A percentile compares a stretch with the other conserved stretches of the same genome.
These are phyloP conservation scores for Meloe dianella DNA, from an alignment of 2,888 invertebrate species.

Conservation along the genomic window DNA sequence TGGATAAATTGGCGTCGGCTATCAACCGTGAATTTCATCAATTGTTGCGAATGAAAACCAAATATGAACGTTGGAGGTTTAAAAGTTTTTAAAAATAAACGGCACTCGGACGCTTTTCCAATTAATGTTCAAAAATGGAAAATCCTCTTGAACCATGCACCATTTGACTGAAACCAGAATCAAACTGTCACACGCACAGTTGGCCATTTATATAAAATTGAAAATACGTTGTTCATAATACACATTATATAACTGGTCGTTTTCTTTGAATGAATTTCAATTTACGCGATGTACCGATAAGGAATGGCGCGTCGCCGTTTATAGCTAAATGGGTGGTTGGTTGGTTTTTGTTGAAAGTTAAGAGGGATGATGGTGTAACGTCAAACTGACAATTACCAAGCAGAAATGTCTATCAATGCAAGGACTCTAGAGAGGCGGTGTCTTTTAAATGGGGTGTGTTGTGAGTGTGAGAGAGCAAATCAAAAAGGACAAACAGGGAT, in stretches of 20 bases:
- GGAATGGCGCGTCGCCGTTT: constrained; percentile 36
- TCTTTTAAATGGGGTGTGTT: constrained; percentile 15
- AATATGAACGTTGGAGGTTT: not conserved
- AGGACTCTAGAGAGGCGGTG: constrained; percentile 7
- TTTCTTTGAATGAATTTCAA: constrained; percentile 53
- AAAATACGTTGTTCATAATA: constrained; percentile 17
- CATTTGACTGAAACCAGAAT: constrained; percentile 55
- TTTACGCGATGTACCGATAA: constrained; percentile 55
- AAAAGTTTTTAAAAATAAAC: constrained; percentile 43
- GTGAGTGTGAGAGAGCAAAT: not conserved
- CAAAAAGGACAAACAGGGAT: constrained; percentile 35
- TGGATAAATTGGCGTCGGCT: not conserved
- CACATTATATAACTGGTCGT: constrained; percentile 35
- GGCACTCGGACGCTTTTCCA: constrained; percentile 48
- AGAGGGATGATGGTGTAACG: constrained; percentile 26
- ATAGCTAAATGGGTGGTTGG: constrained; percentile 27
- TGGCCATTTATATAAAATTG: constrained; percentile 34
- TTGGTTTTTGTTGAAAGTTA: constrained; percentile 3
- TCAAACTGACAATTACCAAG: constrained; percentile 37
- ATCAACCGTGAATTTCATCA: not conserved
- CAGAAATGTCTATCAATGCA: constrained; percentile 25
- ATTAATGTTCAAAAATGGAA: constrained; percentile 58
- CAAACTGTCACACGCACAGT: constrained; percentile 50
- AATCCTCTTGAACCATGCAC: constrained; percentile 56
- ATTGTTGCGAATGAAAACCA: not conserved